phyloP scores from a whole-genome alignment of 2,888 invertebrate genomes.

The Eucera pruinosa region DNA sequence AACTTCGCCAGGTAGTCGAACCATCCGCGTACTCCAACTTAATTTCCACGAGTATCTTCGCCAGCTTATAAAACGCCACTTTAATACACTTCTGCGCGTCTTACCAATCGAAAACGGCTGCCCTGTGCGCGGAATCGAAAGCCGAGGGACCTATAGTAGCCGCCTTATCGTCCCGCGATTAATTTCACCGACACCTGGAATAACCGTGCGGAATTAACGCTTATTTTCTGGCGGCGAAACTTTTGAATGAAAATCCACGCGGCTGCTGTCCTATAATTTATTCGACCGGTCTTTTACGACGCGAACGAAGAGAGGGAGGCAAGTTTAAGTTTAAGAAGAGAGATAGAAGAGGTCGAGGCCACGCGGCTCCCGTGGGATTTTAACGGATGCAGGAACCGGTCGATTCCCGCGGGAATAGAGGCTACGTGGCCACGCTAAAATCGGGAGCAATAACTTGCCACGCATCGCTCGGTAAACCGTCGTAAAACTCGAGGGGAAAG shows the following conservation, averaged over 20 bases:
- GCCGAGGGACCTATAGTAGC: too few species aligned
- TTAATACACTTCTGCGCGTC: constrained; percentile 7
- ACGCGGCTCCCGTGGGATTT: constrained; percentile 47
- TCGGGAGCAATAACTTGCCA: constrained; percentile 76
- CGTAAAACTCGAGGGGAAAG: constrained; percentile 60
- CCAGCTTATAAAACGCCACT: neutral
- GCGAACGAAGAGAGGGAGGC: constrained; percentile 2
- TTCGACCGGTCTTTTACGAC: constrained; percentile 33
- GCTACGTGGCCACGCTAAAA: constrained; percentile 71
- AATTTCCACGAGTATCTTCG: neutral
- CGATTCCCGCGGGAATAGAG: constrained; percentile 64
- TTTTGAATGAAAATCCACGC: constrained; percentile 20
- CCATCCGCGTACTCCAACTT: neutral
- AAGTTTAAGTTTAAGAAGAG: too few species aligned
- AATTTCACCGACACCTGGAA: neutral
- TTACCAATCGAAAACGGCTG: neutral
- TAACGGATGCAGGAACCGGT: neutral
- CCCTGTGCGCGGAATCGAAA: too few species aligned
- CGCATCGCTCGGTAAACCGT: constrained; percentile 69
- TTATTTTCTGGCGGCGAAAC: neutral
- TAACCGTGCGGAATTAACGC: neutral
- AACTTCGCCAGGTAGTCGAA: neutral
- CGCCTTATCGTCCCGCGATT: neutral
- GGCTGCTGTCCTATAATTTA: constrained; percentile 8
- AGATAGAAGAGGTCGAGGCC: constrained; percentile 12